Base-by-base conservation (phyloP, 2,113 vertebrate species). In the Podocnemis expansa region DNA sequence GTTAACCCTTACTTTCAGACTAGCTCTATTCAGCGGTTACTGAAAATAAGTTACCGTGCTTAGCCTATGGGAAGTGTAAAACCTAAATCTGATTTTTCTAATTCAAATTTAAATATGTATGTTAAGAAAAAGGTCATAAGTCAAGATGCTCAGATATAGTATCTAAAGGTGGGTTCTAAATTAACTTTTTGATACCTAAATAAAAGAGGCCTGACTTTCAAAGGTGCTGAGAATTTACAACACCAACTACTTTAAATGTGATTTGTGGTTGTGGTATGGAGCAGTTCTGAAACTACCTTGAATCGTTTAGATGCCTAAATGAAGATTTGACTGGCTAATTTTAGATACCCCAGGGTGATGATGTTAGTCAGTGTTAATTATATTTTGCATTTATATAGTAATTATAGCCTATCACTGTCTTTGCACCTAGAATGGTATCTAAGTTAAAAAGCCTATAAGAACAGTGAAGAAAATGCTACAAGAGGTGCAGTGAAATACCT, bases 151-250 rank as follows among this genome's bases (percentile, higher is more conserved):
- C 88, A 80, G 78, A 47, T 63, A 31, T 80, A 27, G 0, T 0
- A 6, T 22, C 49, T 52, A 56, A 84, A n/a, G 13, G 81, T 56
- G 63, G 49, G 17, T 85, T 45, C 38, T 0, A 2, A 83, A 63
- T 82, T 87, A 52, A 85, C 38, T 27, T 92, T 94, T 92, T 91
- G n/a, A 0, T 60, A 56, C 45, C 73, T 95, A 4, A 41, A 34
- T 16, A 79, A 88, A 81, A 19, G 70, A 60, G 80, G 0, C 1
- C 2, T 21, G 49, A 8, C 76, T 76, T 45, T 45, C 41, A 24
- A 45, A 45, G 11, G 38, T 45, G 11, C 41, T 8, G 9, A n/a
- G 63, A 19, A 38, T 34, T 34, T 8, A 38, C 63, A 67, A 17
- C 17, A 19, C 63, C 63, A 67, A 67, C 34, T 24, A 24, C 2